Evolutionary conservation across 30 jellyfish, hydroid and myxozoan genomes (phyloP).

Genomic region (Chironex yamaguchii): DNA sequence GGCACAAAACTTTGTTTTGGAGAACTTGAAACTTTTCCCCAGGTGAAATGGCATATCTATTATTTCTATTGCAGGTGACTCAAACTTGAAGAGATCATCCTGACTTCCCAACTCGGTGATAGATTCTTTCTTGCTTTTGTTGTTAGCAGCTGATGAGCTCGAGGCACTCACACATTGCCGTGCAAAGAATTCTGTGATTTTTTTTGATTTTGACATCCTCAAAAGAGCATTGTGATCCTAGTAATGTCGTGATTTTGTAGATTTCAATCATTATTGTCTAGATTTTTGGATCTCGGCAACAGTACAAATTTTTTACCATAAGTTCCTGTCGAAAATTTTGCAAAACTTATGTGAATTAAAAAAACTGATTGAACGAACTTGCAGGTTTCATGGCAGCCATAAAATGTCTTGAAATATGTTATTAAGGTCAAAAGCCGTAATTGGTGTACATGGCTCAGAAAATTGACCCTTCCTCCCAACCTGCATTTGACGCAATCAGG

Average conservation of each 20-base stretch:
- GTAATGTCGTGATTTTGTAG: background rate
- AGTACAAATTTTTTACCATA: too few relatives aligned
- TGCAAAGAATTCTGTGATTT: conserved; percentile 17
- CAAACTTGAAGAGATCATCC: background rate
- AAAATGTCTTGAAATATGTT: too few relatives aligned
- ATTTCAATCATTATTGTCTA: too few relatives aligned
- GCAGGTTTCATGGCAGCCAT: too few relatives aligned
- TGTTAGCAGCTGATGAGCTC: conserved; percentile 2
- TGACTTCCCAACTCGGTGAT: conserved; percentile 8
- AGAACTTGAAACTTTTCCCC: conserved; percentile 19
- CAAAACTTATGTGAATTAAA: too few relatives aligned
- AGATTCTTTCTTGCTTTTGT: conserved; percentile 20
- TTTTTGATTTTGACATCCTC: conserved; percentile 16
- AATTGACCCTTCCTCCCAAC: too few relatives aligned
- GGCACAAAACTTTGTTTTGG: conserved; percentile 34
- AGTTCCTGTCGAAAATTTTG: too few relatives aligned
- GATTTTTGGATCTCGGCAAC: too few relatives aligned
- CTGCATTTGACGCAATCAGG: too few relatives aligned
- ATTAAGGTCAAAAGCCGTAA: too few relatives aligned
- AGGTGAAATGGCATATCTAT: conserved; percentile 32
- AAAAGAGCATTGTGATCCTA: background rate
- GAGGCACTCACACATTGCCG: background rate
- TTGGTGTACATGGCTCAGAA: too few relatives aligned
- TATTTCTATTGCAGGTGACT: conserved; percentile 12
- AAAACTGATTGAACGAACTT: too few relatives aligned